phyloP scores from a whole-genome alignment of 2,113 vertebrate genomes.

The Anthoscopus minutus region DNA sequence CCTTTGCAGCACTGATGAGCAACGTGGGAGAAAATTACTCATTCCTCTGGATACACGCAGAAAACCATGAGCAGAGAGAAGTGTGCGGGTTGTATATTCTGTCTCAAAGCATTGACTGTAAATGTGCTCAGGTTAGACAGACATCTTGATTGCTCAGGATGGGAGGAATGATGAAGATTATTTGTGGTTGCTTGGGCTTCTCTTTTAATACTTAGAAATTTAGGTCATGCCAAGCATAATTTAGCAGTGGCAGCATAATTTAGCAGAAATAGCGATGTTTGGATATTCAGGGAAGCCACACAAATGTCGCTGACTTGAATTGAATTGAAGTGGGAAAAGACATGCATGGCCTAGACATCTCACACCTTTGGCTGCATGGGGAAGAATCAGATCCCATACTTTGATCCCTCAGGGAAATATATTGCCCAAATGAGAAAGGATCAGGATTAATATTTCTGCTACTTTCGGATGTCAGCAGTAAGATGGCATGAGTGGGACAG shows the following conservation, averaged over 20 bases:
- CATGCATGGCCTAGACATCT: not conserved
- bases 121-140: not conserved
- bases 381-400: not conserved
- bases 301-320: not conserved
- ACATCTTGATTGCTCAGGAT: not conserved
- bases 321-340: not conserved
- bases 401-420: not conserved
- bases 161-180: not conserved
- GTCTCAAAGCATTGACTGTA: not conserved
- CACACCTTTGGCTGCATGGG: not conserved
- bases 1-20: not conserved
- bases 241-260: not conserved
- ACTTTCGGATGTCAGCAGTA: not conserved
- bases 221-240: not conserved
- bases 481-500: not conserved
- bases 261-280: not conserved
- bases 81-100: fast-evolving
- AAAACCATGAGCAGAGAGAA: not conserved
- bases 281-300: not conserved
- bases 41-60: not conserved
- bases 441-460: not conserved
- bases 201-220: not conserved
- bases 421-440: not conserved
- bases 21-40: not conserved
- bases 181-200: not conserved